These are phyloP conservation scores for Periplaneta americana DNA, from an alignment of 1,140 invertebrate species.

Conservation along the genomic window DNA sequence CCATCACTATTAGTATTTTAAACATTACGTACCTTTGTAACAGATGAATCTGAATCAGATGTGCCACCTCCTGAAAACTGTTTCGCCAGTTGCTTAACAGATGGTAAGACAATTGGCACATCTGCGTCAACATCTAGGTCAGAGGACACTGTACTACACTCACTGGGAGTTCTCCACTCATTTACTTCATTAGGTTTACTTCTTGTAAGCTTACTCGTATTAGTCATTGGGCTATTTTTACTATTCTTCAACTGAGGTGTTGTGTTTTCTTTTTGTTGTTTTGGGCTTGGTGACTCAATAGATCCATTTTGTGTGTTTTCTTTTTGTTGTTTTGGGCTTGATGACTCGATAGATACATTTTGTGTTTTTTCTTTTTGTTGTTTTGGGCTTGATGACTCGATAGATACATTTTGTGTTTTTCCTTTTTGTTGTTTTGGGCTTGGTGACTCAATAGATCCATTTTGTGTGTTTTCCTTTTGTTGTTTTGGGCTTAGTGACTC, in stretches of 20 bases:
- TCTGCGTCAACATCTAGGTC: background rate
- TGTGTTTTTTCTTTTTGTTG: background rate
- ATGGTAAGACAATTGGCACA: conserved; percentile 20
- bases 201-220: background rate
- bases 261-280: background rate
- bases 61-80: conserved; percentile 21
- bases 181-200: background rate
- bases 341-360: background rate
- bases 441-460: background rate
- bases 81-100: conserved; percentile 29
- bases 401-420: background rate
- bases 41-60: conserved; percentile 2
- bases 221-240: too few relatives aligned
- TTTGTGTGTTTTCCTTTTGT: background rate
- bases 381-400: too few relatives aligned
- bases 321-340: background rate
- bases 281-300: background rate
- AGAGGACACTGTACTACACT: background rate
- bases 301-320: background rate
- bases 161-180: background rate
- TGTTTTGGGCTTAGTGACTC: background rate
- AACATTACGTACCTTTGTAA: background rate
- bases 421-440: too few relatives aligned
- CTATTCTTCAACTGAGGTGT: background rate
- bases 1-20: too few relatives aligned